Conservation (phyloP, 2,113 vertebrate genomes). For the Istiophorus platypterus region DNA sequence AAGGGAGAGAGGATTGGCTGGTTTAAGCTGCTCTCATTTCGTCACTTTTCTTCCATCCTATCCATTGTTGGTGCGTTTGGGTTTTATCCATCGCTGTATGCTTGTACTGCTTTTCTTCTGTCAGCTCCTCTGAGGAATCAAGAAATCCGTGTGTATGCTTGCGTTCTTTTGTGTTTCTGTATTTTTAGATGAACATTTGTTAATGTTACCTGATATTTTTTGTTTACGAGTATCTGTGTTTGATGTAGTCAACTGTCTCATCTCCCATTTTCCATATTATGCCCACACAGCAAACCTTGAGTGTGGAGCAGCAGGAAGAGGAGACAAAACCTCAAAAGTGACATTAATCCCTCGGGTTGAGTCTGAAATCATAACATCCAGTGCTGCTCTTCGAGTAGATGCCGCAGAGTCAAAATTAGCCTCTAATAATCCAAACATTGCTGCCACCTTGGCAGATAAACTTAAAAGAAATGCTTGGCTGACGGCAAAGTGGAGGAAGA, state of each 20-base stretch:
- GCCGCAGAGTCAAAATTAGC: conserved; percentile 35
- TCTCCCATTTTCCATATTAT: conserved; percentile 23
- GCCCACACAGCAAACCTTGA: conserved; percentile 20
- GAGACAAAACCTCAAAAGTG: conserved; percentile 31
- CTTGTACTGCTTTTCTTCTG: conserved; percentile 35
- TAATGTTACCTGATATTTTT: neutral
- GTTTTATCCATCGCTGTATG: conserved; percentile 38
- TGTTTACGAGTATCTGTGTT: neutral
- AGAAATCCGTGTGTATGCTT: conserved; percentile 11
- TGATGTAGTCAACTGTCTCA: conserved; percentile 11
- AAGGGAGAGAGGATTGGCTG: conserved; percentile 34
- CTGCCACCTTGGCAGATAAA: conserved; percentile 46
- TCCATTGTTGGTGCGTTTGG: conserved; percentile 32
- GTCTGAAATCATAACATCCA: conserved; percentile 21
- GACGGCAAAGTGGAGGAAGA: conserved; percentile 25
- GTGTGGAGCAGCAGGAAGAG: conserved; percentile 10
- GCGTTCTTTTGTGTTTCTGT: conserved; percentile 1
- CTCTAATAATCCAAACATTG: conserved; percentile 43
- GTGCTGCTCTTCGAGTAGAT: conserved; percentile 21
- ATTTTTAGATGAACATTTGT: neutral
- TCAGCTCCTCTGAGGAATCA: conserved; percentile 41
- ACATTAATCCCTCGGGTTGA: conserved; percentile 43
- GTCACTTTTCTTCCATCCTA: conserved; percentile 36
- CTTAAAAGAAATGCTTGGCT: conserved; percentile 42
- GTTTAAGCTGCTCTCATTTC: conserved; percentile 62